Percentiles rank a stretch among this genome's conserved stretches.
phyloP scores from a whole-genome alignment of 2,113 vertebrate species.

The Scomber japonicus region DNA sequence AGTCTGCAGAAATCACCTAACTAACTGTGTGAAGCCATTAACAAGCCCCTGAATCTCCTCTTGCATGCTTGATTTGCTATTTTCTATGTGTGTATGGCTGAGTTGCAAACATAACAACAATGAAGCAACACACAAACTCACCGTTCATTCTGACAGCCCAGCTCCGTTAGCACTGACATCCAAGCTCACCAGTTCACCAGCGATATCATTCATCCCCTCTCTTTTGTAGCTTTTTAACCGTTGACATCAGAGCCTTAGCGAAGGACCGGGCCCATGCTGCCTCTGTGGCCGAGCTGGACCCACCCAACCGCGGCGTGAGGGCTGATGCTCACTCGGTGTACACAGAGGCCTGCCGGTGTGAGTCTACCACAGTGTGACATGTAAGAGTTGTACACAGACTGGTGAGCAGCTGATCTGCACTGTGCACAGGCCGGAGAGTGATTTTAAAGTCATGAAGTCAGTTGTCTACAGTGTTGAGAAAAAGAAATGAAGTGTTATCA shows the following conservation, averaged over 20 bases:
- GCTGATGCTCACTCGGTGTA: slow-evolving; percentile 59
- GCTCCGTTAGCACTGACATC: slow-evolving; percentile 40
- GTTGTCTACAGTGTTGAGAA: background rate
- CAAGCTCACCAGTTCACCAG: slow-evolving; percentile 8
- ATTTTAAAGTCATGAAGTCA: background rate
- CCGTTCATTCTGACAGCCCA: slow-evolving; percentile 87
- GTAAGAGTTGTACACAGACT: background rate
- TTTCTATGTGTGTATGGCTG: background rate
- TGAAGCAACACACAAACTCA: slow-evolving; percentile 72
- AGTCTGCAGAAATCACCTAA: slow-evolving; percentile 13
- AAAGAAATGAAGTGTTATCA: background rate
- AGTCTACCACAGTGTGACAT: slow-evolving; percentile 40
- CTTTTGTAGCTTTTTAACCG: background rate
- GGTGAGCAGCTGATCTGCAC: background rate
- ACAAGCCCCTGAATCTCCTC: background rate
- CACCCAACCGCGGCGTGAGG: slow-evolving; percentile 58
- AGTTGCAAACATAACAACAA: background rate
- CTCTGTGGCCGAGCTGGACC: slow-evolving; percentile 49
- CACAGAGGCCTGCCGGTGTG: slow-evolving; percentile 67
- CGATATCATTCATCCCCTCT: slow-evolving; percentile 17
- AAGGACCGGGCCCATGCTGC: slow-evolving; percentile 49
- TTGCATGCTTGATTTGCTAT: background rate
- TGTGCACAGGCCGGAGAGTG: background rate
- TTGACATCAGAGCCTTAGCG: slow-evolving; percentile 18
- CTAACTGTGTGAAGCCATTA: background rate